phyloP scores from a whole-genome alignment of 53 echinoderm and acorn worm genomes.

The Henricia sp. region DNA sequence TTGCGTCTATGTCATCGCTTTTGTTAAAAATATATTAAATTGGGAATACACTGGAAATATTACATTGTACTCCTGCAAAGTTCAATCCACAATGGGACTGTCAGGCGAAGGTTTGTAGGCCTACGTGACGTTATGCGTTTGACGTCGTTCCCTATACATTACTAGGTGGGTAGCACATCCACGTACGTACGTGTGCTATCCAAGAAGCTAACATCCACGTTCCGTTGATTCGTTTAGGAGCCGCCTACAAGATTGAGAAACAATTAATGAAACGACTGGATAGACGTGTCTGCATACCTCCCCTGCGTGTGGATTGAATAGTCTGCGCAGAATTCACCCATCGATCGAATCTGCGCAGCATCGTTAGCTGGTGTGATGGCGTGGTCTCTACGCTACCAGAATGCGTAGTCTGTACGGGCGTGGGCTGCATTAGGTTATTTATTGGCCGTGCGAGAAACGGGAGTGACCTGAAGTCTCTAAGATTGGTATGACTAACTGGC shows the following conservation, averaged over 20 bases:
- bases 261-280: conserved; percentile 9
- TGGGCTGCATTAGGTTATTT: too few species aligned
- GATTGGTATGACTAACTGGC: conserved; percentile 45
- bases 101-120: too few species aligned
- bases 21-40: too few species aligned
- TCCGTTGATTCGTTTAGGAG: too few species aligned
- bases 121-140: too few species aligned
- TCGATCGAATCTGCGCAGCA: conserved; percentile 1
- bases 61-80: too few species aligned
- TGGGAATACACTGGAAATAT: too few species aligned
- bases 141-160: too few species aligned
- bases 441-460: conserved; percentile 21
- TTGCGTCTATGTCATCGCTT: too few species aligned
- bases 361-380: conserved; percentile 4
- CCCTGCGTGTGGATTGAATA: conserved; percentile 39
- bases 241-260: not conserved
- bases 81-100: too few species aligned
- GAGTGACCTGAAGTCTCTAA: conserved; percentile 2
- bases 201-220: too few species aligned
- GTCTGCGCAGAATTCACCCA: conserved; percentile 33
- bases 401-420: too few species aligned
- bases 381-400: not conserved
- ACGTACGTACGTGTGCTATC: not conserved
- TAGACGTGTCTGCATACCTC: not conserved
- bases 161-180: not conserved